Evolutionary conservation across 2,888 invertebrate genomes (phyloP).

Genomic region (Hirtodrosophila alboralis): DNA sequence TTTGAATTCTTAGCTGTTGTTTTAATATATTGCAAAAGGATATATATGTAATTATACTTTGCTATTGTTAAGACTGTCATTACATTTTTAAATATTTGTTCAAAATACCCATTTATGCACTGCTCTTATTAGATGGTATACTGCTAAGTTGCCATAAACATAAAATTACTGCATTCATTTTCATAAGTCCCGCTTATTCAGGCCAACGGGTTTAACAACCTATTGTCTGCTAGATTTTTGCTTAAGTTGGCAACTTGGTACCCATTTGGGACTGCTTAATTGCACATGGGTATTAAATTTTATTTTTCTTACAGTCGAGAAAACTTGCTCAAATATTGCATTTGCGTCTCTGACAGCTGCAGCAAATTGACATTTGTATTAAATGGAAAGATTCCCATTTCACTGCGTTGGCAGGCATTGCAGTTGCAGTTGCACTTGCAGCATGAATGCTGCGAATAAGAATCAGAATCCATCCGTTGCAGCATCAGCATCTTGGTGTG

Average conservation of each 20-base stretch:
- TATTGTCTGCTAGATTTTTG: slow-evolving; percentile 5
- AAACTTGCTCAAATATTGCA: slow-evolving; percentile 45
- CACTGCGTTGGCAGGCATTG: slow-evolving; percentile 5
- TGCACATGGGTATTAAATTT: slow-evolving; percentile 59
- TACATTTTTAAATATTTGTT: too few relatives aligned
- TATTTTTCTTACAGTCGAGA: slow-evolving; percentile 29
- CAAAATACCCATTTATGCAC: too few relatives aligned
- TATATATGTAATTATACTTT: too few relatives aligned
- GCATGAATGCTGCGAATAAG: slow-evolving; percentile 13
- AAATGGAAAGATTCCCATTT: slow-evolving; percentile 28
- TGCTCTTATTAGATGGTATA: too few relatives aligned
- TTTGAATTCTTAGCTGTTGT: neutral
- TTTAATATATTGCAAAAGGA: too few relatives aligned
- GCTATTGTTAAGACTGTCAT: too few relatives aligned
- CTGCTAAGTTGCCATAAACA: too few relatives aligned
- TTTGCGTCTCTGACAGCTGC: slow-evolving; percentile 63
- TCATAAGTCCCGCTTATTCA: slow-evolving; percentile 51
- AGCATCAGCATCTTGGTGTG: slow-evolving; percentile 46
- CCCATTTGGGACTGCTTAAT: slow-evolving; percentile 57
- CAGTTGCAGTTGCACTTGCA: neutral
- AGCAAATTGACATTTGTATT: slow-evolving; percentile 69
- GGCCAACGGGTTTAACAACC: too few relatives aligned
- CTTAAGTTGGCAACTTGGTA: slow-evolving; percentile 43
- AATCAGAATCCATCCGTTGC: slow-evolving; percentile 1
- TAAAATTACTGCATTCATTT: slow-evolving; percentile 53